A percentile compares a stretch with the other conserved stretches of the same genome.
Conservation (phyloP, 2,888 invertebrate species). For the Sarcophaga caerulescens region DNA sequence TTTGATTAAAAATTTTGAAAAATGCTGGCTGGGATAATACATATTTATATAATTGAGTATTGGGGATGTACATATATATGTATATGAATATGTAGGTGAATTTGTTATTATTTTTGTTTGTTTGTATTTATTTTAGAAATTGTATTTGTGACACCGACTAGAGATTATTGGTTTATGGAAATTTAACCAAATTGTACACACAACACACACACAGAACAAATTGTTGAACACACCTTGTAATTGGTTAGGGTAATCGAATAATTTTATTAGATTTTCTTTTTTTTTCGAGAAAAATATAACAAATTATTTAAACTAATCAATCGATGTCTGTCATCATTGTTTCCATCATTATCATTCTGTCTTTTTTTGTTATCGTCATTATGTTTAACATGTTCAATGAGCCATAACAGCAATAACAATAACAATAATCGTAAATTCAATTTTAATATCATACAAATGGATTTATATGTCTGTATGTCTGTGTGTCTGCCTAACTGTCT, state of each 20-base stretch:
- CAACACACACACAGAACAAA: background rate
- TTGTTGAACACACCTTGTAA: background rate
- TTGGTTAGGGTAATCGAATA: too few species aligned
- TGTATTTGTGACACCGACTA: too few species aligned
- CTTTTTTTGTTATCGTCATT: too few species aligned
- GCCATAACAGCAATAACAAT: constrained; percentile 4
- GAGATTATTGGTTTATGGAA: constrained; percentile 12
- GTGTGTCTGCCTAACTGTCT: too few species aligned
- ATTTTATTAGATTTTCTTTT: background rate
- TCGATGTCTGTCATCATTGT: background rate
- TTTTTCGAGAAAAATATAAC: background rate
- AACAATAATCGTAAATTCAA: constrained; percentile 43
- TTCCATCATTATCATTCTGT: background rate
- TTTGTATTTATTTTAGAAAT: background rate
- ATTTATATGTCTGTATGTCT: background rate
- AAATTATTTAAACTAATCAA: constrained; percentile 15
- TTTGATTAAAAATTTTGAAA: too few species aligned
- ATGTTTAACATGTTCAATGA: background rate
- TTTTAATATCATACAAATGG: constrained; percentile 18
- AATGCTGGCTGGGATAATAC: too few species aligned
- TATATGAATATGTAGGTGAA: background rate
- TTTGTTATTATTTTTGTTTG: background rate
- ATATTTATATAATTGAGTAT: too few species aligned
- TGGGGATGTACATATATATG: too few species aligned
- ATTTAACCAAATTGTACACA: background rate